phyloP scores from a whole-genome alignment of 2,797 vertebrate genomes.

The Percopsis omiscomaycus region DNA sequence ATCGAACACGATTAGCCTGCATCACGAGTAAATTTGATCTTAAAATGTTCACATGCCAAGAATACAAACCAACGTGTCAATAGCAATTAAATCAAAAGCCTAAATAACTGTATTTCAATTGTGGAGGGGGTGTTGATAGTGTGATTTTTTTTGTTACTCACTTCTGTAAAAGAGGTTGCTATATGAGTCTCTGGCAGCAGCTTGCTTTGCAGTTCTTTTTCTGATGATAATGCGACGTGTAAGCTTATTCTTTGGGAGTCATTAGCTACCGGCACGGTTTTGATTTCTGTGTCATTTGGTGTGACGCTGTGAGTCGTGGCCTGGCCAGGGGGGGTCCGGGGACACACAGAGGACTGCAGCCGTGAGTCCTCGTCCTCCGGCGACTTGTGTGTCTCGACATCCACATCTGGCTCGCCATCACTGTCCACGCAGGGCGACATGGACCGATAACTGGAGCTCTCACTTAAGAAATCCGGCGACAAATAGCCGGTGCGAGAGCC shows the following conservation, averaged over 20 bases:
- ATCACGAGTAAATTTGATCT: too few relatives aligned
- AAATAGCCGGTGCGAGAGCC: slow-evolving; percentile 81
- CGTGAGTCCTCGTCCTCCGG: slow-evolving; percentile 85
- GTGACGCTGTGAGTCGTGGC: slow-evolving; percentile 48
- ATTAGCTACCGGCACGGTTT: slow-evolving; percentile 42
- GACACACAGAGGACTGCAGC: slow-evolving; percentile 68
- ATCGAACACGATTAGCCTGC: slow-evolving; percentile 11
- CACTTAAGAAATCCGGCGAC: slow-evolving; percentile 91
- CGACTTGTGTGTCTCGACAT: slow-evolving; percentile 89
- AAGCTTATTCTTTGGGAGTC: slow-evolving; percentile 64
- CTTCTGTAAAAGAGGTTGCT: slow-evolving; percentile 70
- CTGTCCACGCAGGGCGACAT: slow-evolving; percentile 91
- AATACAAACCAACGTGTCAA: slow-evolving; percentile 23
- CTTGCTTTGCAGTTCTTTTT: slow-evolving; percentile 71
- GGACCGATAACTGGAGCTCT: slow-evolving; percentile 94
- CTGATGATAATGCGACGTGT: slow-evolving; percentile 63
- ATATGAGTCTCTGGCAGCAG: slow-evolving; percentile 67
- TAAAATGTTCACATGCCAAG: slow-evolving; percentile 23
- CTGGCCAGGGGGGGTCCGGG: slow-evolving; percentile 62
- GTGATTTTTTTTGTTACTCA: slow-evolving; percentile 56
- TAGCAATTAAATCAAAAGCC: neutral
- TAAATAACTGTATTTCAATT: slow-evolving; percentile 22
- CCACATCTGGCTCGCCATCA: slow-evolving; percentile 90
- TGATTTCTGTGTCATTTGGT: slow-evolving; percentile 60
- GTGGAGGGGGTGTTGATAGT: neutral